Conservation (phyloP, 2,888 invertebrate genomes). For the Diplolepis rosae region DNA sequence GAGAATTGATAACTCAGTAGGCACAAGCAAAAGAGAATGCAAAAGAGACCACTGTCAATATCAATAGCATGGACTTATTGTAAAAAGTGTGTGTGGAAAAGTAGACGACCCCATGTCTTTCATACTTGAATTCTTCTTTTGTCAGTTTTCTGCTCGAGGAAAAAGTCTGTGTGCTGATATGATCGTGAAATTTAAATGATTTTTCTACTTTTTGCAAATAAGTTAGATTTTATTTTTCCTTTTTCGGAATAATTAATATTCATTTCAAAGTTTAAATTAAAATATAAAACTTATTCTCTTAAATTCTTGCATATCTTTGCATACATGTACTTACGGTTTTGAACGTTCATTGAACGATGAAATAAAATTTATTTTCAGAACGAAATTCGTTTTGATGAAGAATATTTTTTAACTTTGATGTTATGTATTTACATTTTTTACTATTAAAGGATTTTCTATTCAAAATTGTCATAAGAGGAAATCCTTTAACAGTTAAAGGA, state of each 20-base stretch:
- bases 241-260: background rate
- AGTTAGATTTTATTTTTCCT: background rate
- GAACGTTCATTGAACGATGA: no score
- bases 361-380: no score
- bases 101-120: background rate
- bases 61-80: background rate
- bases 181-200: background rate
- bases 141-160: background rate
- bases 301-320: constrained; percentile 2
- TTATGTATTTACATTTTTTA: no score
- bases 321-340: no score
- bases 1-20: background rate
- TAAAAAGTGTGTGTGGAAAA: background rate
- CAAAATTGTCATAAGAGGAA: no score
- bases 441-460: no score
- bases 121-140: background rate
- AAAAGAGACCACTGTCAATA: background rate
- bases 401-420: no score
- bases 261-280: background rate
- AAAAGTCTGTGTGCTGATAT: background rate
- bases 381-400: no score
- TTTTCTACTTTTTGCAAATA: background rate
- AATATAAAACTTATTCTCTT: background rate
- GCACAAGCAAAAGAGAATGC: background rate
- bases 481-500: no score